Conservation (phyloP, 2,113 vertebrate genomes). For the Odontophorus gujanensis region DNA sequence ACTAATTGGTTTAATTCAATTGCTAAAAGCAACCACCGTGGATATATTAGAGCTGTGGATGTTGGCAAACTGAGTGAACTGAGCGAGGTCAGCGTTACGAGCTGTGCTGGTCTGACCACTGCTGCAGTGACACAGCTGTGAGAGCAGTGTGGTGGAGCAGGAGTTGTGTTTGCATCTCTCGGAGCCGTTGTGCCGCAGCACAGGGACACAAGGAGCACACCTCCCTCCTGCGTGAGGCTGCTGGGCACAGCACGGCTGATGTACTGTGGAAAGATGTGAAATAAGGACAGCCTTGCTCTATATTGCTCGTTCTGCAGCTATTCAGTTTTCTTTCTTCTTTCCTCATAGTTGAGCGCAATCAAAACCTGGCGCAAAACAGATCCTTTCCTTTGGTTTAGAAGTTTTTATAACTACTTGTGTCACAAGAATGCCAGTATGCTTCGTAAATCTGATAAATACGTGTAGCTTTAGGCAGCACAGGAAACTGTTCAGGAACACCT, state of each 20-base stretch:
- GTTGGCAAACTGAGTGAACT: rapidly evolving
- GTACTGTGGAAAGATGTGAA: not conserved
- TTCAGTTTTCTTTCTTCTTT: not conserved
- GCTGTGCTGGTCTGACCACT: not conserved
- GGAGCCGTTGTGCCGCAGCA: rapidly evolving
- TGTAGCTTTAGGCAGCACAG: not conserved
- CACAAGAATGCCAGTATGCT: not conserved
- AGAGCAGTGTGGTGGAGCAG: not conserved
- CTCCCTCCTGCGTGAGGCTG: not conserved
- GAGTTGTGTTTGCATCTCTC: not conserved
- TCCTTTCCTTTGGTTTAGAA: not conserved
- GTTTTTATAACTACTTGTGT: not conserved
- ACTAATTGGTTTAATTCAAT: not conserved
- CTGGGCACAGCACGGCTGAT: not conserved
- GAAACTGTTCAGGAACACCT: not conserved
- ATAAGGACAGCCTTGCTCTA: not conserved
- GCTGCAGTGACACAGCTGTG: rapidly evolving
- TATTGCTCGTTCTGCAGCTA: not conserved
- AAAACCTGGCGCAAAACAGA: not conserved
- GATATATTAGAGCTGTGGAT: rapidly evolving
- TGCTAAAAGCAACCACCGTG: not conserved
- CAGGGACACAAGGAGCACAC: rapidly evolving
- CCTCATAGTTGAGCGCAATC: not conserved
- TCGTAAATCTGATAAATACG: not conserved
- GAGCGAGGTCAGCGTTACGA: not conserved